A percentile compares a stretch with the other conserved stretches of the same genome.
These are phyloP conservation scores for Platyrinchus mystaceus DNA, from an alignment of 2,797 vertebrate genomes.

Conservation along the genomic window DNA sequence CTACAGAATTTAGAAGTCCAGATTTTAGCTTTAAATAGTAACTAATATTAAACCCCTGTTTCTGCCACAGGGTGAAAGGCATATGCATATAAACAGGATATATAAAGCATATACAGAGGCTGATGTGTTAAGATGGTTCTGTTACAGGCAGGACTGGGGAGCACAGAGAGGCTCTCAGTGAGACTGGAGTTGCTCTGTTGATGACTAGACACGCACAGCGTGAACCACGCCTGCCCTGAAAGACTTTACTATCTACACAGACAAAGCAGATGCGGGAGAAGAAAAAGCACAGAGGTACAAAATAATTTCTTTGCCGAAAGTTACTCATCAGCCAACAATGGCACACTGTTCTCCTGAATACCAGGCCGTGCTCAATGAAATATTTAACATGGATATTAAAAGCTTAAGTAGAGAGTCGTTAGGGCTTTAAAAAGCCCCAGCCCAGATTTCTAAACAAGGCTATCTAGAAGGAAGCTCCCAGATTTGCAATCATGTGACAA, in stretches of 20 bases:
- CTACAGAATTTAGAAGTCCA: neutral
- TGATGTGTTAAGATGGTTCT: neutral
- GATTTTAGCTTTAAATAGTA: neutral
- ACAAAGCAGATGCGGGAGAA: neutral
- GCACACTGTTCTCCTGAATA: constrained; percentile 3
- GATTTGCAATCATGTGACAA: neutral
- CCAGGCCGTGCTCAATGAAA: neutral
- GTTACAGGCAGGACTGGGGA: neutral
- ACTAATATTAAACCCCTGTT: neutral
- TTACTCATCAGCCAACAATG: constrained; percentile 9
- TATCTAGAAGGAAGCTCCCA: constrained; percentile 6
- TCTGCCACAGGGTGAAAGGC: neutral
- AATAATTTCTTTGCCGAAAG: neutral
- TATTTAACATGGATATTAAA: constrained; percentile 23
- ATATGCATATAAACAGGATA: neutral
- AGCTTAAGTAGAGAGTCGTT: constrained; percentile 3
- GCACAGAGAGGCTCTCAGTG: neutral
- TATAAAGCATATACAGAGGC: neutral
- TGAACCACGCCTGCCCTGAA: constrained; percentile 4
- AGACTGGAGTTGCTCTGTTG: neutral
- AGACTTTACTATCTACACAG: neutral
- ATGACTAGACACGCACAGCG: rapidly evolving
- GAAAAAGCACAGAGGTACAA: neutral
- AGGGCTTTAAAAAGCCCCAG: constrained; percentile 4
- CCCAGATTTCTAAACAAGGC: constrained; percentile 32